A percentile compares a stretch with the other conserved stretches of the same genome.
Evolutionary conservation across 2,888 invertebrate species (phyloP).

Genomic region (Bhutanitis thaidina): DNA sequence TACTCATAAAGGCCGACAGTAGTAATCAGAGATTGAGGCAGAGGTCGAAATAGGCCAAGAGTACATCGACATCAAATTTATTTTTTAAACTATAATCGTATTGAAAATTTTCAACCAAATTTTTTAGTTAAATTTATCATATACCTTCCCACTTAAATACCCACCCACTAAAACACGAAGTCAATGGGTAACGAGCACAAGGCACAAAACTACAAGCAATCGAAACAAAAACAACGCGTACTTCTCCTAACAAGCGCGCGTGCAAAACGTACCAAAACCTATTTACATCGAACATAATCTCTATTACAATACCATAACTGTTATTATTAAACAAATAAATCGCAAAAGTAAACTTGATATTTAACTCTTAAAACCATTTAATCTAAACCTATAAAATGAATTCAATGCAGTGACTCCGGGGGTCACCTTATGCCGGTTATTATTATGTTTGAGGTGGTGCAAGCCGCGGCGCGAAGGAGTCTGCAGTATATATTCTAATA

Average conservation of each 20-base stretch:
- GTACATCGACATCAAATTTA: too few species aligned
- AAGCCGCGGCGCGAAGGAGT: conserved; percentile 59
- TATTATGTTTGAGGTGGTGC: conserved; percentile 37
- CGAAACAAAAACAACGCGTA: conserved; percentile 57
- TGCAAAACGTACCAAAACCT: conserved; percentile 43
- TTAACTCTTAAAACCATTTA: conserved; percentile 4
- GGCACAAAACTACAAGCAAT: conserved; percentile 47
- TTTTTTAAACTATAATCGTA: too few species aligned
- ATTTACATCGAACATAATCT: conserved; percentile 14
- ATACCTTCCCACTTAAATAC: too few species aligned
- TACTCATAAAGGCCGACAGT: too few species aligned
- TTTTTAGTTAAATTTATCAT: too few species aligned
- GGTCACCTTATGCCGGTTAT: conserved; percentile 41
- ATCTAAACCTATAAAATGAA: conserved; percentile 25
- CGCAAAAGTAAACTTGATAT: conserved; percentile 5
- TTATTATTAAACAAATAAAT: conserved; percentile 24
- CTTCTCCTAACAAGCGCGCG: conserved; percentile 60
- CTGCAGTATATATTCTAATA: conserved; percentile 74
- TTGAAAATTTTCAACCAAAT: too few species aligned
- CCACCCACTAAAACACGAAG: conserved; percentile 46
- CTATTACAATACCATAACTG: conserved; percentile 25
- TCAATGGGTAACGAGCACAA: conserved; percentile 45
- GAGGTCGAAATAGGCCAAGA: too few species aligned
- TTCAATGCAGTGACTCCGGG: conserved; percentile 26
- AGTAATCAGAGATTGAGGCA: too few species aligned